phyloP scores from a whole-genome alignment of 1,140 invertebrate genomes.

The Saxidomus purpurata region DNA sequence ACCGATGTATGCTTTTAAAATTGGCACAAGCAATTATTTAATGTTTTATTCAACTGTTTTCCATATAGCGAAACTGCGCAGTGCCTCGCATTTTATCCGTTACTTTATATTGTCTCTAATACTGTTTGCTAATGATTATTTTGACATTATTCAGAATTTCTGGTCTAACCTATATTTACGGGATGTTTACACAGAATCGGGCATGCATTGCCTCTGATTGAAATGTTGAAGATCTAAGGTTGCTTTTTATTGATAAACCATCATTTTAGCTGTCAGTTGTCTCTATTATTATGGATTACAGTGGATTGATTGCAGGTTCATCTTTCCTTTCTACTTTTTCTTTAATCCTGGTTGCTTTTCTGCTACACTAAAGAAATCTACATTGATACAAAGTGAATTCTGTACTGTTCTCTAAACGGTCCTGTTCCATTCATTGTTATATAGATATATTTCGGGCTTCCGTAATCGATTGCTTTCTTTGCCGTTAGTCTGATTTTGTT shows the following conservation, averaged over 20 bases:
- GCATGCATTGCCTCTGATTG: not conserved
- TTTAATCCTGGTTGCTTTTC: not conserved
- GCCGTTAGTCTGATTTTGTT: too few relatives aligned
- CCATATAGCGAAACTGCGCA: too few relatives aligned
- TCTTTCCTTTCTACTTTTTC: not conserved
- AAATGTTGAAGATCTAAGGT: not conserved
- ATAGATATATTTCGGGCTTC: not conserved
- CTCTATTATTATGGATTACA: not conserved
- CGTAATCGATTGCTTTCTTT: not conserved
- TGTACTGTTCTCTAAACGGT: not conserved
- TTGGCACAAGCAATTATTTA: too few relatives aligned
- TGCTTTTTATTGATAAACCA: constrained; percentile 9
- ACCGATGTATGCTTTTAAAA: too few relatives aligned
- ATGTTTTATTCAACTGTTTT: too few relatives aligned
- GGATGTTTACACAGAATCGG: not conserved
- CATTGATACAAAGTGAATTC: not conserved
- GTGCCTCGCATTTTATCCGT: too few relatives aligned
- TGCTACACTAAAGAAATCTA: not conserved
- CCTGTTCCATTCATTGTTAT: not conserved
- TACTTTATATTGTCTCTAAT: too few relatives aligned
- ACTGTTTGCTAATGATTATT: too few relatives aligned
- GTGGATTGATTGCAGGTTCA: not conserved
- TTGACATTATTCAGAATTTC: too few relatives aligned
- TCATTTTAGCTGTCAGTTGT: not conserved
- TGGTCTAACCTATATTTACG: too few relatives aligned